Conservation (phyloP, 2,888 invertebrate genomes). For the Flabesymbios commensalis region DNA sequence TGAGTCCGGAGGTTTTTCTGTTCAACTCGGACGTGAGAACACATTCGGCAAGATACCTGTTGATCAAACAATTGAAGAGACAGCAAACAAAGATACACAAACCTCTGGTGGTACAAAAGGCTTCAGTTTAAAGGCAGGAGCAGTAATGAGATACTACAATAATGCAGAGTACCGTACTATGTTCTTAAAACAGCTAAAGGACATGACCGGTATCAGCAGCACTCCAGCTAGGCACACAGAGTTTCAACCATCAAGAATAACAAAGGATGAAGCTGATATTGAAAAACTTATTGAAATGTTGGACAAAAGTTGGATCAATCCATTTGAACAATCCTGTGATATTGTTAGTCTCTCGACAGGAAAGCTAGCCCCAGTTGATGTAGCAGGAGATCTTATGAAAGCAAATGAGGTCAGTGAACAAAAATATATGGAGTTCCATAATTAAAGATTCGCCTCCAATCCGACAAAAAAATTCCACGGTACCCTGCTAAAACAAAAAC, state of each 20-base stretch:
- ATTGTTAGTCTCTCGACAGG: conserved; percentile 16
- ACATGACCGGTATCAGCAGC: background rate
- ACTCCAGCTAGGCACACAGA: background rate
- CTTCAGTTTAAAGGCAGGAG: background rate
- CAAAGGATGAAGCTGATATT: background rate
- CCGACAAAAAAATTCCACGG: background rate
- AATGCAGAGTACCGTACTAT: conserved; percentile 9
- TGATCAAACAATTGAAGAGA: conserved; percentile 22
- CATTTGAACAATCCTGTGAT: conserved; percentile 15
- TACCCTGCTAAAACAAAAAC: background rate
- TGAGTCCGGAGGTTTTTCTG: conserved; percentile 24
- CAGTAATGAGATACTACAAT: conserved; percentile 7
- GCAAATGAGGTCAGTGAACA: conserved; percentile 20
- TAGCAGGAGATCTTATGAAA: conserved; percentile 19
- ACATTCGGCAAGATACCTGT: conserved; percentile 33
- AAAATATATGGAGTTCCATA: conserved; percentile 23
- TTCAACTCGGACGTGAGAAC: conserved; percentile 23
- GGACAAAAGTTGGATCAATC: conserved; percentile 18
- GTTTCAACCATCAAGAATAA: background rate
- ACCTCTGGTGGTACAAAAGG: conserved; percentile 17
- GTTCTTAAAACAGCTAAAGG: background rate
- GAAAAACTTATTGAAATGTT: conserved; percentile 9
- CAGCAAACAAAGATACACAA: conserved; percentile 20
- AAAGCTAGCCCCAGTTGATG: conserved; percentile 11
- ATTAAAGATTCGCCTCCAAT: no score